Conservation (phyloP, 2,113 vertebrate species). For the Pongo pygmaeus region DNA sequence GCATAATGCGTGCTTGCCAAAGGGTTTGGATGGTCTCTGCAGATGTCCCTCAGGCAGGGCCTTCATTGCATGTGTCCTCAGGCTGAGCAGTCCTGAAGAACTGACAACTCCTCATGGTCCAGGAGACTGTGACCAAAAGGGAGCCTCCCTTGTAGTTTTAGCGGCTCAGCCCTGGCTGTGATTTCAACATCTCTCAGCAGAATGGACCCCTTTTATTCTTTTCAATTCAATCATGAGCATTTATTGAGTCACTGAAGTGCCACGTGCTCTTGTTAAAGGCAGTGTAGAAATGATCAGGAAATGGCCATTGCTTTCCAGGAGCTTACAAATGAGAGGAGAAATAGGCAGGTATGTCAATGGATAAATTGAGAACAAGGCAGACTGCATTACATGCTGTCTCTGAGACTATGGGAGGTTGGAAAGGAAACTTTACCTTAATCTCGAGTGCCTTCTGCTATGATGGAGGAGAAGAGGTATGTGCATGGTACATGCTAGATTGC, state of each 20-base stretch:
- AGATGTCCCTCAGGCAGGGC: background rate
- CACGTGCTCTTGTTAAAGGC: background rate
- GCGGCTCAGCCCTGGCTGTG: background rate
- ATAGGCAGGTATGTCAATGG: background rate
- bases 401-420: background rate
- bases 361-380: background rate
- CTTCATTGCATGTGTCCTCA: fast-evolving
- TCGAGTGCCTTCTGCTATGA: background rate
- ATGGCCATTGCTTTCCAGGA: background rate
- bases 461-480: background rate
- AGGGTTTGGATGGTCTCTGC: background rate
- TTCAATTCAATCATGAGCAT: background rate
- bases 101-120: background rate
- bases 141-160: too few relatives aligned
- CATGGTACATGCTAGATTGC: fast-evolving
- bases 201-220: background rate
- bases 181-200: background rate
- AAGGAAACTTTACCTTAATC: background rate
- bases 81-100: background rate
- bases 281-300: background rate
- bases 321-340: background rate
- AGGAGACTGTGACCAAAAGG: background rate
- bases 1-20: background rate
- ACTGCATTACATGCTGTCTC: background rate
- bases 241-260: background rate